Evolutionary conservation across 2,797 vertebrate genomes (phyloP).

Genomic region (Rhincodon typus): DNA sequence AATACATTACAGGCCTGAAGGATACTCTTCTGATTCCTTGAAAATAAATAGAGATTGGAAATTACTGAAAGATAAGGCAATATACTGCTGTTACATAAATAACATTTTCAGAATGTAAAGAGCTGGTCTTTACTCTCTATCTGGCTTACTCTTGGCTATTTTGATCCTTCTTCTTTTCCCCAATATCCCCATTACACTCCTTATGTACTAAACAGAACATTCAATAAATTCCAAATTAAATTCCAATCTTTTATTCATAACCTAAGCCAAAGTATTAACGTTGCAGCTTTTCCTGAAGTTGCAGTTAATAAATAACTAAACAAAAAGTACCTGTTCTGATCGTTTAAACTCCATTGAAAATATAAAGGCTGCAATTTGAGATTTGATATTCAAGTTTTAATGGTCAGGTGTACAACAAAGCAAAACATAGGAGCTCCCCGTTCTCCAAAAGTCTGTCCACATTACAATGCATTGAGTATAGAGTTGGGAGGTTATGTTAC

Average conservation of each 20-base stretch:
- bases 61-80: slow-evolving; percentile 17
- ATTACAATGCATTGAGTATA: too few relatives aligned
- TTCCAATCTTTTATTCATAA: slow-evolving; percentile 21
- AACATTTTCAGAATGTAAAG: neutral
- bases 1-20: too few relatives aligned
- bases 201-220: neutral
- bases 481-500: too few relatives aligned
- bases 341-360: neutral
- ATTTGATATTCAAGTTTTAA: neutral
- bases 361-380: neutral
- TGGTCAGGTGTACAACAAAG: neutral
- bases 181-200: neutral
- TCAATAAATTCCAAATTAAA: neutral
- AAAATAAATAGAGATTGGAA: slow-evolving; percentile 1
- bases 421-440: neutral
- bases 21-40: too few relatives aligned
- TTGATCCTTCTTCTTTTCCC: neutral
- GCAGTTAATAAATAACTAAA: neutral
- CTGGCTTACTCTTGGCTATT: neutral
- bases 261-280: neutral
- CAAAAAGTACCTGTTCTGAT: neutral
- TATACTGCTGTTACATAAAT: neutral
- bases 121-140: neutral
- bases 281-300: neutral
- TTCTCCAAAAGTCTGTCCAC: neutral